phyloP scores from a whole-genome alignment of 2,888 invertebrate species.

The Amblyjoppa proteus region DNA sequence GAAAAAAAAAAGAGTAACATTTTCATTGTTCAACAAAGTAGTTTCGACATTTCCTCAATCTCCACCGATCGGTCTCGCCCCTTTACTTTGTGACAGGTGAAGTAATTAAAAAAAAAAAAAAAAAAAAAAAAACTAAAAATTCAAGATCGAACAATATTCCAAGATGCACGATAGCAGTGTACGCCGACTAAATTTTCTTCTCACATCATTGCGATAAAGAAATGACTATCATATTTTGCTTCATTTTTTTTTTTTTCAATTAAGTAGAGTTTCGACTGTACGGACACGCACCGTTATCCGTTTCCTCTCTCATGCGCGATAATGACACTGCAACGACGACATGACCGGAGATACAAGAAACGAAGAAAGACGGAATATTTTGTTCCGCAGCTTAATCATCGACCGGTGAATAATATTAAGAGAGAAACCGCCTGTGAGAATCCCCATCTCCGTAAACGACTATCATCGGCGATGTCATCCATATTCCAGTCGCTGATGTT shows the following conservation, averaged over 20 bases:
- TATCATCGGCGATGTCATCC: constrained; percentile 38
- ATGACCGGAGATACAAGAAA: background rate
- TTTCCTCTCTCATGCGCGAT: constrained; percentile 25
- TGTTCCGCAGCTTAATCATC: constrained; percentile 40
- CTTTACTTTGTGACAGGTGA: too few relatives aligned
- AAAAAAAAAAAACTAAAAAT: too few relatives aligned
- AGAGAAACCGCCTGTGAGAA: background rate
- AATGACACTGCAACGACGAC: constrained; percentile 14
- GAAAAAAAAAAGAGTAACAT: too few relatives aligned
- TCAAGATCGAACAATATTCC: too few relatives aligned
- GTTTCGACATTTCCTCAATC: too few relatives aligned
- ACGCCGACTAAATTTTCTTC: background rate
- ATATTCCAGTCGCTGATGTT: constrained; percentile 47
- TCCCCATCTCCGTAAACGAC: background rate
- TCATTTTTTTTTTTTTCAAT: background rate
- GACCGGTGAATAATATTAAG: constrained; percentile 33
- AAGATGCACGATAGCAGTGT: too few relatives aligned
- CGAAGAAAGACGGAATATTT: constrained; percentile 12
- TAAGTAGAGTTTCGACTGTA: background rate
- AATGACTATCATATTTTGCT: background rate
- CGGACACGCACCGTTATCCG: background rate
- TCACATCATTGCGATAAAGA: background rate
- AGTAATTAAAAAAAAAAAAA: too few relatives aligned
- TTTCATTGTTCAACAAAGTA: too few relatives aligned
- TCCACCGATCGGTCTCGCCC: too few relatives aligned